These are phyloP conservation scores for Taxidea taxus DNA, from an alignment of 2,113 vertebrate genomes.

Conservation along the genomic window DNA sequence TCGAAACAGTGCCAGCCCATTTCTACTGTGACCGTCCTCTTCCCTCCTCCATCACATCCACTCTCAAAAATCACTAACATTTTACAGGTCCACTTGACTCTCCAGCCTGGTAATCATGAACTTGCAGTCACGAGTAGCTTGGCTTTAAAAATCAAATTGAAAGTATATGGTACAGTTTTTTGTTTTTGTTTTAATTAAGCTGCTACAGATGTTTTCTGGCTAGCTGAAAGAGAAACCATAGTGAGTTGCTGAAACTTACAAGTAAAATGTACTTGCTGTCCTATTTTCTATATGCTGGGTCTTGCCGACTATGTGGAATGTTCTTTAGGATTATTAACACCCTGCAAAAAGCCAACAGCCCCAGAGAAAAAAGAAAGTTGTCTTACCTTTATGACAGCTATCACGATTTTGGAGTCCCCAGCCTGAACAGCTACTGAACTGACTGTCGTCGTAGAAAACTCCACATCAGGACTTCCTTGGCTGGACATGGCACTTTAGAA, in stretches of 20 bases:
- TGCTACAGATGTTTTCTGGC: background rate
- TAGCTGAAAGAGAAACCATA: background rate
- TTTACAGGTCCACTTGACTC: background rate
- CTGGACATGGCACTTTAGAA: constrained; percentile 80
- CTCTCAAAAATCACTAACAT: background rate
- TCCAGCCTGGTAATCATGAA: background rate
- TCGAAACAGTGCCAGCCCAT: background rate
- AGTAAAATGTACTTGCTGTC: background rate
- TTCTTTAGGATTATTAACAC: background rate
- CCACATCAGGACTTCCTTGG: constrained; percentile 68
- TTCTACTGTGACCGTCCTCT: background rate
- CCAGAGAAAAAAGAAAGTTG: background rate
- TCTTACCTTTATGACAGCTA: constrained; percentile 91
- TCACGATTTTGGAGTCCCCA: constrained; percentile 86
- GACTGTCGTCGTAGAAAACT: constrained; percentile 86
- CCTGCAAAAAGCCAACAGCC: background rate
- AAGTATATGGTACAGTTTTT: background rate
- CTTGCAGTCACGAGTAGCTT: background rate
- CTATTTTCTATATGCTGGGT: background rate
- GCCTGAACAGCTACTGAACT: constrained; percentile 91
- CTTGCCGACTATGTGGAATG: background rate
- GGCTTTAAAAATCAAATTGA: constrained; percentile 17
- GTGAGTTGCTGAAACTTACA: constrained; percentile 20
- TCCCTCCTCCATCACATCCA: background rate
- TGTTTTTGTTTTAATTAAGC: background rate